phyloP scores from a whole-genome alignment of 2,888 invertebrate genomes.

The Agrotis puta region DNA sequence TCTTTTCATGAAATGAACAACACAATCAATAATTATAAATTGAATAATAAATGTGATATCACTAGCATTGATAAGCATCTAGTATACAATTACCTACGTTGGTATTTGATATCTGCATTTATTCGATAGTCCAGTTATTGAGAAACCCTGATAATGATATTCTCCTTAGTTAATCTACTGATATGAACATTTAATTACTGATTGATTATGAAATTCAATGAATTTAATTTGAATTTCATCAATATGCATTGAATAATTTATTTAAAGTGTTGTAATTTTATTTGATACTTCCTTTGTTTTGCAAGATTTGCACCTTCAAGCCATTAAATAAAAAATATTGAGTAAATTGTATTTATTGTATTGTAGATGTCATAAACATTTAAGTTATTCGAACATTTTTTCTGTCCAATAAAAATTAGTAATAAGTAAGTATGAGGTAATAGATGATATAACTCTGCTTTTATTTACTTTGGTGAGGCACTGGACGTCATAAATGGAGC shows the following conservation, averaged over 20 bases:
- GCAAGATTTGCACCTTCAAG: neutral
- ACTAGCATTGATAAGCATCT: constrained; percentile 40
- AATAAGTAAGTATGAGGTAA: too few species aligned
- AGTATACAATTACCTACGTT: constrained; percentile 5
- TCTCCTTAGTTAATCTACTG: constrained; percentile 27
- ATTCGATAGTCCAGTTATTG: constrained; percentile 32
- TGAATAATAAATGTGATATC: constrained; percentile 37
- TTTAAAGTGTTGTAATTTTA: too few species aligned
- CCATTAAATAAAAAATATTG: neutral
- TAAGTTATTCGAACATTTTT: too few species aligned
- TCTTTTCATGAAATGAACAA: too few species aligned
- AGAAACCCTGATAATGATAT: constrained; percentile 27
- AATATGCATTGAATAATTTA: constrained; percentile 1
- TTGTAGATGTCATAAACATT: too few species aligned
- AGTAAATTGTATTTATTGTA: neutral
- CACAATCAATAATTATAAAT: constrained; percentile 2
- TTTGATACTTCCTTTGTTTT: neutral
- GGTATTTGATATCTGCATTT: constrained; percentile 33
- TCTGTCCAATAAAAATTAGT: too few species aligned
- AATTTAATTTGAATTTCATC: neutral
- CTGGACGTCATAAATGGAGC: neutral
- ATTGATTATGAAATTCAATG: neutral
- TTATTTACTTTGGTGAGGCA: neutral
- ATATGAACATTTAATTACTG: constrained; percentile 22
- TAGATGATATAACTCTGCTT: neutral